Conservation (phyloP, 2,888 invertebrate genomes). For the Lycia hirtaria region DNA sequence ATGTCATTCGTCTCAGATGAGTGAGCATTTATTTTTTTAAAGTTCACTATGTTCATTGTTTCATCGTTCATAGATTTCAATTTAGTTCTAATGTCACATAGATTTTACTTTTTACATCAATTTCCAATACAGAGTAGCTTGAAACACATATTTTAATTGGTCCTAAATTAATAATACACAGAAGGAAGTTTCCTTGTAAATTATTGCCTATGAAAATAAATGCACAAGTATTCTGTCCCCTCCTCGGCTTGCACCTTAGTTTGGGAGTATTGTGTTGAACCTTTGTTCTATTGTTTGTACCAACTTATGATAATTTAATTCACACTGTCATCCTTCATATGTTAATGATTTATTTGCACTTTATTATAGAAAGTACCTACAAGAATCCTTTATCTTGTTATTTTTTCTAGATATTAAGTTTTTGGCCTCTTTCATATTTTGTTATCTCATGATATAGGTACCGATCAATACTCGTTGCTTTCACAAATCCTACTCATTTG, state of each 20-base stretch:
- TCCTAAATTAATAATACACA: neutral
- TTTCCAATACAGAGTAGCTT: conserved; percentile 2
- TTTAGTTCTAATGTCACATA: no score
- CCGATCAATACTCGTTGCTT: conserved; percentile 4
- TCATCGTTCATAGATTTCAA: no score
- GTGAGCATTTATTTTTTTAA: conserved; percentile 3
- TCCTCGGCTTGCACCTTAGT: conserved; percentile 58
- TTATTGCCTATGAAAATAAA: conserved; percentile 69
- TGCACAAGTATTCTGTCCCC: conserved; percentile 57
- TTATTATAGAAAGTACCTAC: neutral
- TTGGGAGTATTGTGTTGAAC: conserved; percentile 58
- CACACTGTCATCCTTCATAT: conserved; percentile 36
- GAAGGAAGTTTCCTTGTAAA: conserved; percentile 34
- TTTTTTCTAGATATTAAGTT: conserved; percentile 6
- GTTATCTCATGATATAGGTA: conserved; percentile 14
- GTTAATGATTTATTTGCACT: conserved; percentile 20
- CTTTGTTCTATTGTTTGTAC: conserved; percentile 70
- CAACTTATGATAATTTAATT: conserved; percentile 32
- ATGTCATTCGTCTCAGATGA: conserved; percentile 2
- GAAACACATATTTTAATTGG: conserved; percentile 2
- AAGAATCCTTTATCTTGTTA: conserved; percentile 10
- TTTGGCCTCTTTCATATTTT: conserved; percentile 9
- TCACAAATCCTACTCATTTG: neutral
- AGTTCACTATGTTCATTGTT: neutral
- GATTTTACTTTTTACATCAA: neutral